Conservation (phyloP, 2,888 invertebrate species). For the Gastracanthus pulcherrimus region DNA sequence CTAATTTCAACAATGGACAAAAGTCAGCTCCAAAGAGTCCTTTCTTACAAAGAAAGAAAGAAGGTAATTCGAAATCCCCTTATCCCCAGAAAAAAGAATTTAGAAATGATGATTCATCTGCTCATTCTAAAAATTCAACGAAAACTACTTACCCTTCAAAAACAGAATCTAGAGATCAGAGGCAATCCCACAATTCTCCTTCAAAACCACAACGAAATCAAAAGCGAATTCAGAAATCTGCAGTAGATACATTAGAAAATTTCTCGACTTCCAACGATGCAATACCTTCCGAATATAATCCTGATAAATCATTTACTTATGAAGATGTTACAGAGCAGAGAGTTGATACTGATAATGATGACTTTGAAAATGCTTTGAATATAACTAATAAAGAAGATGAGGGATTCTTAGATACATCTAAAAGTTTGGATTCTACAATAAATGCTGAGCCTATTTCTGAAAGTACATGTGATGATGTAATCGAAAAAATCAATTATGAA, state of each 20-base stretch:
- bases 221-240: constrained; percentile 52
- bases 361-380: constrained; percentile 10
- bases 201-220: constrained; percentile 62
- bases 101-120: constrained; percentile 26
- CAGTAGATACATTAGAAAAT: constrained; percentile 27
- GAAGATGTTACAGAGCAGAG: neutral
- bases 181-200: constrained; percentile 50
- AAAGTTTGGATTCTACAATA: neutral
- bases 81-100: constrained; percentile 50
- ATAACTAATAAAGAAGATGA: neutral
- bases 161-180: constrained; percentile 51
- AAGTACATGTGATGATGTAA: neutral
- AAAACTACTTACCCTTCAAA: constrained; percentile 11
- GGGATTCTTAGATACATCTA: neutral
- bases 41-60: constrained; percentile 56
- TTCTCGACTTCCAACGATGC: constrained; percentile 25
- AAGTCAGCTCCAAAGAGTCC: constrained; percentile 65
- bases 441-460: neutral
- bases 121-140: constrained; percentile 34
- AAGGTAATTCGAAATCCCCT: constrained; percentile 53
- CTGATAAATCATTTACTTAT: constrained; percentile 21
- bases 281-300: constrained; percentile 48
- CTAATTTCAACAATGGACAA: constrained; percentile 60
- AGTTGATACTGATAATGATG: constrained; percentile 10
- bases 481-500: neutral